Base-by-base conservation (phyloP, 2,888 invertebrate species). In the Papilio elwesi region DNA sequence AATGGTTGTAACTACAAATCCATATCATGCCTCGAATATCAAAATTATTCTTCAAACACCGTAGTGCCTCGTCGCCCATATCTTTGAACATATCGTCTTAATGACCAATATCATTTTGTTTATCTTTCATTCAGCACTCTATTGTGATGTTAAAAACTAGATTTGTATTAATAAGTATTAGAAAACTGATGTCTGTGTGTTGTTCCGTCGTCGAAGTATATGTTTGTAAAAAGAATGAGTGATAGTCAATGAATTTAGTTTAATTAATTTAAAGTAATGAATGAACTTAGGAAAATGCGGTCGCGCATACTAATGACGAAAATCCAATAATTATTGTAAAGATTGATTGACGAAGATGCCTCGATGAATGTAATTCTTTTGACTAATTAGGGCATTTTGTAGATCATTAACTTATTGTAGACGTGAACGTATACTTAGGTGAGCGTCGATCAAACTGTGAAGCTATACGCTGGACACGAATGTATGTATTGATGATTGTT, bases 151-250 rank as follows among this genome's bases (percentile, higher is more conserved):
- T 36, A 69, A 73, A 89, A 87, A 87, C 90, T 89, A 92, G 91
- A 91, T 87, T 90, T 89, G 93, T 93, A 93, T 93, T 93, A 92
- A 88, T 92, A 93, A 93, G 93, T 93, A 93, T 93, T 93, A 93
- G 90, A 91, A 90, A 87, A 88, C 87, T 90, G 90, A 87, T 89
- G 90, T 88, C 89, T 91, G 87, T 81, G 82, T 86, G 85, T 85
- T 87, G 87, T 86, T 77, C 75, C 76, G 78, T 77, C 76, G 79
- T 86, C 90, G 89, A 87, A 90, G 59, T 48, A 90, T 88, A 87
- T 90, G 85, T 81, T 83, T 87, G 87, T 86, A 87, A 88, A 84
- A 84, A 86, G 89, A 81, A 86, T 88, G 92, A 89, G 90, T 91
- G 93, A 91, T 93, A 93, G 93, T 90, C 92, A 91, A 90, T 90